These are phyloP conservation scores for Ophion costatus DNA, from an alignment of 2,888 invertebrate genomes.

Conservation along the genomic window DNA sequence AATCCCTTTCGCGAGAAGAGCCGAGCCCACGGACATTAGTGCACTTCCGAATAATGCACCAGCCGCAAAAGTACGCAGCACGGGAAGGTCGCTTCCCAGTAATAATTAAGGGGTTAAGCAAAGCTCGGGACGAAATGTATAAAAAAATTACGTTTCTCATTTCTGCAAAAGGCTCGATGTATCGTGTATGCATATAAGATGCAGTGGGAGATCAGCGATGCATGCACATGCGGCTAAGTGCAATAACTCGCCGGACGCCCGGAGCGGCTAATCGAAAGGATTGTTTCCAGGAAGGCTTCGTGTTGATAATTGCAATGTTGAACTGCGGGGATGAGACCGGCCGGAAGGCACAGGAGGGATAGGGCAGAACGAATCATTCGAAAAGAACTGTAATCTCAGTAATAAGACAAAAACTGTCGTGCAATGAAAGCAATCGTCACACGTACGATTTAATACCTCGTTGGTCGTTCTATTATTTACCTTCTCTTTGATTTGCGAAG, in stretches of 20 bases:
- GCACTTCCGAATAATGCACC: conserved; percentile 36
- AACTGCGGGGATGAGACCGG: conserved; percentile 34
- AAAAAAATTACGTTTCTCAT: conserved; percentile 28
- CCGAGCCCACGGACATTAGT: conserved; percentile 24
- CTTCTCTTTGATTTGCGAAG: neutral
- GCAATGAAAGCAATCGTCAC: conserved; percentile 57
- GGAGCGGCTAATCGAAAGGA: conserved; percentile 70
- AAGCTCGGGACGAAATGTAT: conserved; percentile 34
- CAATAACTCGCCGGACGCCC: conserved; percentile 58
- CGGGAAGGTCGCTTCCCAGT: conserved; percentile 31
- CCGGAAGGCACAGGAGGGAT: conserved; percentile 33
- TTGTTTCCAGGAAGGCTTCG: conserved; percentile 73
- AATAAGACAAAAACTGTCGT: conserved; percentile 67
- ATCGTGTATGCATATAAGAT: conserved; percentile 40
- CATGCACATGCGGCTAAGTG: conserved; percentile 55
- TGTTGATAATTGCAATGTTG: conserved; percentile 70
- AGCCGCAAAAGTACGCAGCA: conserved; percentile 24
- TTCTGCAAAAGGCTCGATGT: conserved; percentile 30
- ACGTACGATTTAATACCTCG: neutral
- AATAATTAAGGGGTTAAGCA: conserved; percentile 47
- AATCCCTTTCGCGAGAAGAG: neutral
- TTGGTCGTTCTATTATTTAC: neutral
- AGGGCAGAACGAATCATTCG: conserved; percentile 28
- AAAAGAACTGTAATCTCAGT: conserved; percentile 45
- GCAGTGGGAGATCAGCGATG: conserved; percentile 39